Base-by-base conservation (phyloP, 2,113 vertebrate genomes). In the Ondatra zibethicus region DNA sequence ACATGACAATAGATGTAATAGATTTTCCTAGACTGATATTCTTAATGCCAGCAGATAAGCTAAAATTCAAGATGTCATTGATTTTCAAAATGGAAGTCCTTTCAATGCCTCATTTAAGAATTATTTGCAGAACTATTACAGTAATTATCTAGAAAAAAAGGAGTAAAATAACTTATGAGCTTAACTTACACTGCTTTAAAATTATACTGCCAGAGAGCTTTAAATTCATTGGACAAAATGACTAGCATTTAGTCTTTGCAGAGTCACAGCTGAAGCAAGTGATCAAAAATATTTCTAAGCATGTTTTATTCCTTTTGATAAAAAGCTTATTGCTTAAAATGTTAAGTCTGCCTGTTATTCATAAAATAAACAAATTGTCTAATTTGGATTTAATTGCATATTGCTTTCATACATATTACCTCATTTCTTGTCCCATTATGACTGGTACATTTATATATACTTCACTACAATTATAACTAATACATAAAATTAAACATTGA, bases 401-500 rank as follows among this genome's bases (percentile, higher is more conserved):
- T 16, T 94, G 23, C 73, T 96, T 97, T 98, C 89, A 93, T 97
- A 85, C 91, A 90, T 96, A 98, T 97, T 97, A 96, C 91, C 73
- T 93, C 93, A 98, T 97, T 97, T 92, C 82, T 63, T 97, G 16
- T 87, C 70, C 97, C 97, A 86, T 68, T 80, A 63, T 93, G 84
- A 97, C 94, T 96, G 97, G 47, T 96, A 85, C 91, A 96, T 97
- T 96, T 94, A 89, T 89, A 89, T 63, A 93, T 72, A 95, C 45
- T 81, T 97, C 61, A 14, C 14, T 78, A 58, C 81, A 97, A 98
- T 97, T 95, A 93, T 5, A 97, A 97, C 11, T 27, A 45, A 81
- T 95, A 12, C 88, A 88, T 95, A 98, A 98, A 97, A 98, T 97
- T 97, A 98, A 96, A 93, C 63, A 98, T 96, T 96, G 90, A 98